Percentiles rank a stretch among this genome's conserved stretches.
These are phyloP conservation scores for Orthosia incerta DNA, from an alignment of 2,888 invertebrate species.

Conservation along the genomic window DNA sequence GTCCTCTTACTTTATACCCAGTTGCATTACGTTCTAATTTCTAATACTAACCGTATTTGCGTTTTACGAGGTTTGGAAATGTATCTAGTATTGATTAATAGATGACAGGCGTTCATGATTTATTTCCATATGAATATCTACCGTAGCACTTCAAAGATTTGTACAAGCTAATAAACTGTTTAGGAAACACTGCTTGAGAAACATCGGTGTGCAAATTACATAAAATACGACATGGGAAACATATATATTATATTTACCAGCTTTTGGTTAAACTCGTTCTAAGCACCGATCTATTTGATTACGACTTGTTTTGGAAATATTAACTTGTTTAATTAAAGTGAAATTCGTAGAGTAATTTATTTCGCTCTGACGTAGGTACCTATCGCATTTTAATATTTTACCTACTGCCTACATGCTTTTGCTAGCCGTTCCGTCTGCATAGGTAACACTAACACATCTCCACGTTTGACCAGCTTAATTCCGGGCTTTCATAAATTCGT, in stretches of 20 bases:
- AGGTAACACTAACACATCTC: not conserved
- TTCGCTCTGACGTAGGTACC: not conserved
- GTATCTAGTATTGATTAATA: slow-evolving; percentile 8
- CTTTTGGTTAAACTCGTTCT: slow-evolving; percentile 38
- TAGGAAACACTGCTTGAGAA: slow-evolving; percentile 13
- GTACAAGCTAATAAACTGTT: slow-evolving; percentile 34
- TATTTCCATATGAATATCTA: slow-evolving; percentile 34
- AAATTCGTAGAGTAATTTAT: slow-evolving; percentile 31
- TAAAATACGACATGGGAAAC: slow-evolving; percentile 40
- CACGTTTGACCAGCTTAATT: not conserved
- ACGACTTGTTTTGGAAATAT: slow-evolving; percentile 40
- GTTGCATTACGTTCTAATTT: not conserved
- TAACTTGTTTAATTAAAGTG: slow-evolving; percentile 41
- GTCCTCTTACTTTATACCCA: not conserved
- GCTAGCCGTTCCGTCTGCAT: not conserved
- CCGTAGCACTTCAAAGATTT: slow-evolving; percentile 18
- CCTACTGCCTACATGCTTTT: not conserved
- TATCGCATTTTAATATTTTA: not conserved
- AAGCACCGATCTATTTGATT: slow-evolving; percentile 25
- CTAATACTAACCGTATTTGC: not conserved
- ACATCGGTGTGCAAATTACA: slow-evolving; percentile 40
- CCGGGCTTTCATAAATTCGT: not conserved
- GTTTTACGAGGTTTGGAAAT: slow-evolving; percentile 2
- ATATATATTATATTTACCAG: slow-evolving; percentile 37
- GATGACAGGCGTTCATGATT: slow-evolving; percentile 24